phyloP scores from a whole-genome alignment of 2,113 vertebrate species.

The Phoenicopterus ruber region DNA sequence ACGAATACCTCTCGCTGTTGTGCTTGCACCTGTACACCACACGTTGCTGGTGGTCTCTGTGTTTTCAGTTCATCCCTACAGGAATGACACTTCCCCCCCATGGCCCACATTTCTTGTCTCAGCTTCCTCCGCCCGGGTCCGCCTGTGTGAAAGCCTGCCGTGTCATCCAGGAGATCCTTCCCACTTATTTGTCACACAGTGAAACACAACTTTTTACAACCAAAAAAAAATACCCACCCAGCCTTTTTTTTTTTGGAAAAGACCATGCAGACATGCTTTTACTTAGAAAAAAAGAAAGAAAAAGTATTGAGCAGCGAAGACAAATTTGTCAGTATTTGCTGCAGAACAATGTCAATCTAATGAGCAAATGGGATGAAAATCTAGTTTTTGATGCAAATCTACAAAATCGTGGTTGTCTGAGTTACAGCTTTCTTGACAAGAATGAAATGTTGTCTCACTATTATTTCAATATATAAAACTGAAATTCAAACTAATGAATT shows the following conservation, averaged over 20 bases:
- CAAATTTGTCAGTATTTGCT: constrained; percentile 58
- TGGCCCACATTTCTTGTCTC: not conserved
- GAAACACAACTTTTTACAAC: not conserved
- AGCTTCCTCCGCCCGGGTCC: not conserved
- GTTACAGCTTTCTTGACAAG: constrained; percentile 52
- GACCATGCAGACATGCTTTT: not conserved
- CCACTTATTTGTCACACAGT: not conserved
- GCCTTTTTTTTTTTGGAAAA: not conserved
- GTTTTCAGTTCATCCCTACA: not conserved
- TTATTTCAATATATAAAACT: constrained; percentile 43
- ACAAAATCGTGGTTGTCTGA: constrained; percentile 34
- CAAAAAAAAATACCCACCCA: not conserved
- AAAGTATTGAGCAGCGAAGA: not conserved
- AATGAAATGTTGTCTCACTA: constrained; percentile 41
- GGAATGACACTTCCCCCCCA: not conserved
- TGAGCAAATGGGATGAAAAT: constrained; percentile 53
- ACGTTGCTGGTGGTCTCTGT: not conserved
- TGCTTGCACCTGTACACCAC: not conserved
- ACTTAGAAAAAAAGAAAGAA: constrained; percentile 4
- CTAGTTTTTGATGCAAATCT: constrained; percentile 60
- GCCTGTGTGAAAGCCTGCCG: not conserved
- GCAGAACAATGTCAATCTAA: constrained; percentile 58
- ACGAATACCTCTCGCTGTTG: not conserved
- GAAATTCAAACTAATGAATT: constrained; percentile 9
- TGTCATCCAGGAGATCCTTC: not conserved